phyloP scores from a whole-genome alignment of 1,140 invertebrate species.

The Apis cerana region DNA sequence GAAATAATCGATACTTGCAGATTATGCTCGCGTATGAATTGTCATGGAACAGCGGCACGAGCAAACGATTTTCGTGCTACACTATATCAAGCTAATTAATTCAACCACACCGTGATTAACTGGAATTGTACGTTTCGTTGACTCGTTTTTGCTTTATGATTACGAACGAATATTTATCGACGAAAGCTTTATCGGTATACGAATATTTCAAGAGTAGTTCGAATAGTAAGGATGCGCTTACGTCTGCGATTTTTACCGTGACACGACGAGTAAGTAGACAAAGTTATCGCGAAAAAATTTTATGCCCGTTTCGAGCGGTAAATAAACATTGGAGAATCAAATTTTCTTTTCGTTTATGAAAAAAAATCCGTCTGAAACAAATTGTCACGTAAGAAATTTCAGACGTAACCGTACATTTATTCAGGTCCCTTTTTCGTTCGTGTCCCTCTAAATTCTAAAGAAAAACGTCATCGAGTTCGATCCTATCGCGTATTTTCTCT shows the following conservation, averaged over 20 bases:
- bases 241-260: background rate
- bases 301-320: background rate
- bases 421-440: conserved; percentile 26
- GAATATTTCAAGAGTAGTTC: background rate
- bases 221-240: background rate
- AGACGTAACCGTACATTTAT: conserved; percentile 2
- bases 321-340: background rate
- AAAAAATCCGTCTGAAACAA: background rate
- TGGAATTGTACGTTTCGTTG: conserved; percentile 9
- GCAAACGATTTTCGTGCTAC: background rate
- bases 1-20: background rate
- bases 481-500: background rate
- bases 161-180: background rate
- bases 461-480: background rate
- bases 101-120: background rate
- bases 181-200: background rate
- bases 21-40: background rate
- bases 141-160: background rate
- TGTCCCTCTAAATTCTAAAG: background rate
- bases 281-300: background rate
- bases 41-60: background rate
- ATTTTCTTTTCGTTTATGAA: background rate
- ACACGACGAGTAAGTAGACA: background rate
- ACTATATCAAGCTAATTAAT: background rate
- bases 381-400: background rate